These are phyloP conservation scores for Paragorgia papillata DNA, from an alignment of 92 coral and sea anemone species.

Conservation along the genomic window DNA sequence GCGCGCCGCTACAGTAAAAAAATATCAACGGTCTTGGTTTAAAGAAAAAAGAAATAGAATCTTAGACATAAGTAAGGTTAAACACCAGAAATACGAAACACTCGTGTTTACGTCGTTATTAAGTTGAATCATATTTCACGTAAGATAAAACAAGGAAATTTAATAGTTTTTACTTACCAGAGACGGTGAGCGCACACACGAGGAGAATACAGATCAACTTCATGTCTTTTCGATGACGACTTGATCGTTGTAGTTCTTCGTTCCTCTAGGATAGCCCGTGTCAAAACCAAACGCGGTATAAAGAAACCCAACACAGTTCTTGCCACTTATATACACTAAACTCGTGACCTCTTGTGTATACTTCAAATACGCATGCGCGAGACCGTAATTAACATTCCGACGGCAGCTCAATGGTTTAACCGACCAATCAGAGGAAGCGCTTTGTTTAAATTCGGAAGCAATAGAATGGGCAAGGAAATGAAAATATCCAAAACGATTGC, in stretches of 20 bases:
- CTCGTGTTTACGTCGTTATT: no score
- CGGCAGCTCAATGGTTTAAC: neutral
- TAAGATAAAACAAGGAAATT: no score
- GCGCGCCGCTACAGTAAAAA: no score
- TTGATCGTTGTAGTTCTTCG: conserved; percentile 1
- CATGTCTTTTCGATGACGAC: conserved; percentile 37
- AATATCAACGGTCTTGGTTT: neutral
- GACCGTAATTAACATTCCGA: neutral
- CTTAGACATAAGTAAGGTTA: no score
- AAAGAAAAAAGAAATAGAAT: neutral
- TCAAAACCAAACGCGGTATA: conserved; percentile 3
- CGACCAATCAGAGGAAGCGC: conserved; percentile 14
- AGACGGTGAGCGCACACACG: conserved; percentile 74
- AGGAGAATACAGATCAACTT: conserved; percentile 66
- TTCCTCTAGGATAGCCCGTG: neutral
- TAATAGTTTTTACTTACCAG: conserved; percentile 61
- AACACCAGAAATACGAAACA: no score
- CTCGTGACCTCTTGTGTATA: no score
- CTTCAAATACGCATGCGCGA: conserved; percentile 37
- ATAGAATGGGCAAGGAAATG: no score
- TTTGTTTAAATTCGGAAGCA: conserved; percentile 7
- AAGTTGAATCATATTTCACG: no score
- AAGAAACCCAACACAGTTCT: neutral
- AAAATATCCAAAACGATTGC: no score
- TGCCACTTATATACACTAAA: no score